These are phyloP conservation scores for Globicephala melas DNA, from an alignment of 2,113 vertebrate genomes.

Conservation along the genomic window DNA sequence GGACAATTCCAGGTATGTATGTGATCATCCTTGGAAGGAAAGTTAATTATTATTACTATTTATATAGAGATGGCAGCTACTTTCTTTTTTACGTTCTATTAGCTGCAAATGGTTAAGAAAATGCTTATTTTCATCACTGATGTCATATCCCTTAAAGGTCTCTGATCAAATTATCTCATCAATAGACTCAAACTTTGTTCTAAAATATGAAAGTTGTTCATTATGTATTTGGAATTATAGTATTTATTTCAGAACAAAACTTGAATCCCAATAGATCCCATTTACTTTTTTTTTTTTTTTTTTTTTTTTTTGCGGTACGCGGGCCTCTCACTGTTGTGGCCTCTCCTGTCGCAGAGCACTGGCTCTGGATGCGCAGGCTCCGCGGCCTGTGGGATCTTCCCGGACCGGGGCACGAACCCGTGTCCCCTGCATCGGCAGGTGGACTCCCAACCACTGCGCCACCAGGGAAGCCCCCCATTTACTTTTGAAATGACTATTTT, in stretches of 20 bases:
- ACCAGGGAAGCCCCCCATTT: not conserved
- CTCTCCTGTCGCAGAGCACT: rapidly evolving
- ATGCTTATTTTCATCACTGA: not conserved
- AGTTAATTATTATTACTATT: not conserved
- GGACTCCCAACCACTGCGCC: too few relatives aligned
- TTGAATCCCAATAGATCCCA: rapidly evolving
- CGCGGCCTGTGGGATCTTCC: too few relatives aligned
- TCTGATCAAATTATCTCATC: not conserved
- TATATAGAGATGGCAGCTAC: not conserved
- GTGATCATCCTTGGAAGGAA: not conserved
- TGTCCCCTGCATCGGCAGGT: too few relatives aligned
- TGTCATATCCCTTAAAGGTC: not conserved
- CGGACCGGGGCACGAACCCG: too few relatives aligned
- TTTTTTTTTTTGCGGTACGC: too few relatives aligned
- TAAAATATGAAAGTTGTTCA: not conserved
- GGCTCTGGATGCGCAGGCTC: too few relatives aligned
- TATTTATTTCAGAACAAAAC: not conserved
- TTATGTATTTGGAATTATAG: not conserved
- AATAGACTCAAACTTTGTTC: not conserved
- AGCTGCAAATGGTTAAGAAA: not conserved
- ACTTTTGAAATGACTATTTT: not conserved
- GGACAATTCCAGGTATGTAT: not conserved
- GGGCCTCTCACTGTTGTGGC: too few relatives aligned
- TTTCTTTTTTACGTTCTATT: not conserved
- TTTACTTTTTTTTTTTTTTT: not conserved